Conservation (phyloP, 2,888 invertebrate species). For the Nemoura dubitans region DNA sequence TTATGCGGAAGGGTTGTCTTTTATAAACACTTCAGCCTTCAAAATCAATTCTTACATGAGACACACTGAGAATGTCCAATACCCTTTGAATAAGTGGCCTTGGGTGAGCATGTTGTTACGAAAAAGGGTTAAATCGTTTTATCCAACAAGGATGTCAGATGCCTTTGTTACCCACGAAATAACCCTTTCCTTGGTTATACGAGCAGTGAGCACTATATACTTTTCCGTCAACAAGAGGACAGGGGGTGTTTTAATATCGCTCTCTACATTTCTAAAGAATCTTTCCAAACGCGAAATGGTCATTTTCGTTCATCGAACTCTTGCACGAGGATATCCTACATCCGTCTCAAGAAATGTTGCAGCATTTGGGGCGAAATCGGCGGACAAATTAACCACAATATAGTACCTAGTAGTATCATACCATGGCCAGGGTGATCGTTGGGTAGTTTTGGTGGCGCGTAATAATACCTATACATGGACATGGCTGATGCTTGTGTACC, state of each 20-base stretch:
- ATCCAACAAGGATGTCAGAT: neutral
- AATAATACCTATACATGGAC: too few relatives aligned
- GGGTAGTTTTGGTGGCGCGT: too few relatives aligned
- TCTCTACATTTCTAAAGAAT: neutral
- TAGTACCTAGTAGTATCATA: too few relatives aligned
- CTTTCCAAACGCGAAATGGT: neutral
- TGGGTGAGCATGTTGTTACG: neutral
- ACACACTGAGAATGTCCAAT: neutral
- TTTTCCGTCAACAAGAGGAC: neutral
- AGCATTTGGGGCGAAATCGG: neutral
- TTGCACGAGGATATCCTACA: neutral
- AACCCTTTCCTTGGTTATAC: neutral
- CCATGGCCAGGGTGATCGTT: too few relatives aligned
- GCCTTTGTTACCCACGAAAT: neutral
- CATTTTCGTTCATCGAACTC: neutral
- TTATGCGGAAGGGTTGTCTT: constrained; percentile 7
- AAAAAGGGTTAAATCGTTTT: constrained; percentile 21
- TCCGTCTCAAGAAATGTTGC: neutral
- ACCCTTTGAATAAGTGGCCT: constrained; percentile 2
- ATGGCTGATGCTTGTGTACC: too few relatives aligned
- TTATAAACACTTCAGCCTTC: neutral
- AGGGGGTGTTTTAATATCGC: neutral
- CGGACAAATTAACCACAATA: neutral
- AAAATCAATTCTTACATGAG: constrained; percentile 7
- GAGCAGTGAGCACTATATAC: neutral